Evolutionary conservation across 2,888 invertebrate species (phyloP).

Genomic region (Thelaira solivaga): DNA sequence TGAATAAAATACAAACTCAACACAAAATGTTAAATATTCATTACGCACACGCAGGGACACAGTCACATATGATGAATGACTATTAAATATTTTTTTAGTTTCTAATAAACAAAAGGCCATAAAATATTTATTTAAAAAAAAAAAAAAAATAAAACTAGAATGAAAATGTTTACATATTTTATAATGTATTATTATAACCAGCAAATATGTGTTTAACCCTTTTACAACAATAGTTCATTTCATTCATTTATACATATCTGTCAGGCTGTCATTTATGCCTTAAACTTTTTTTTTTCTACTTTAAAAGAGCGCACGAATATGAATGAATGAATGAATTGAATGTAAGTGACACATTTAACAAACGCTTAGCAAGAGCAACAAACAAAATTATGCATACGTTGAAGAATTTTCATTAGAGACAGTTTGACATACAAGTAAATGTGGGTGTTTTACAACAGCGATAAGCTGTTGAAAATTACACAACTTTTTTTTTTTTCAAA

Average conservation of each 20-base stretch:
- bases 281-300: neutral
- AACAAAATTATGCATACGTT: neutral
- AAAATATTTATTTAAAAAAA: slow-evolving; percentile 14
- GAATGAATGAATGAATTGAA: no score
- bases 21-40: neutral
- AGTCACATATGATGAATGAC: slow-evolving; percentile 59
- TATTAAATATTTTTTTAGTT: slow-evolving; percentile 54
- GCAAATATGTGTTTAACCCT: slow-evolving; percentile 53
- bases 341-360: slow-evolving; percentile 35
- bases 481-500: slow-evolving; percentile 9
- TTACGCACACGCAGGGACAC: neutral
- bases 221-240: slow-evolving; percentile 33
- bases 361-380: no score
- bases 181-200: slow-evolving; percentile 26
- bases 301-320: neutral
- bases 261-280: neutral
- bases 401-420: neutral
- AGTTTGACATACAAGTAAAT: slow-evolving; percentile 15
- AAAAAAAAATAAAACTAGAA: neutral
- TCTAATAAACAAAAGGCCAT: slow-evolving; percentile 41
- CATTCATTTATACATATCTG: neutral
- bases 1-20: neutral
- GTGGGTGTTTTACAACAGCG: slow-evolving; percentile 51
- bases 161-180: neutral
- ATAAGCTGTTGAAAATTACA: slow-evolving; percentile 39